Evolutionary conservation across 2,113 vertebrate genomes (phyloP).

Genomic region (Engraulis encrasicolus): DNA sequence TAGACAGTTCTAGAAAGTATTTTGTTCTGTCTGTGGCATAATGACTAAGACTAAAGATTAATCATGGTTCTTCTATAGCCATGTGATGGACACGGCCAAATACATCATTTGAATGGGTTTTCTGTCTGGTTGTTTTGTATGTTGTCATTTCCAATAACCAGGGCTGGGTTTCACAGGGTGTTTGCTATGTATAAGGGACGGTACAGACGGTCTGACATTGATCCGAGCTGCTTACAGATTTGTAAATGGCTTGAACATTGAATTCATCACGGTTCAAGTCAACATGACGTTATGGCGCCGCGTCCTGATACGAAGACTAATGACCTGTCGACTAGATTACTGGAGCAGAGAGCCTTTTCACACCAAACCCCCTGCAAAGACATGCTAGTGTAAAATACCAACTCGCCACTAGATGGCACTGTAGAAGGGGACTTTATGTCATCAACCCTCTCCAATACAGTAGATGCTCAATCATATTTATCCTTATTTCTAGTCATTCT

Average conservation of each 20-base stretch:
- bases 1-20: too few species aligned
- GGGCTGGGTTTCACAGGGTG: background rate
- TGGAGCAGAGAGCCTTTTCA: background rate
- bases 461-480: background rate
- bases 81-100: slow-evolving; percentile 20
- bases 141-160: slow-evolving; percentile 4
- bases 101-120: slow-evolving; percentile 2
- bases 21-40: too few species aligned
- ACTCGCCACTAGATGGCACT: slow-evolving; percentile 52
- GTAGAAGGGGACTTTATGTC: background rate
- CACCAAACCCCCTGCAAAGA: background rate
- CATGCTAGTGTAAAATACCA: background rate
- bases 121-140: background rate
- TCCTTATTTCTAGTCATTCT: background rate
- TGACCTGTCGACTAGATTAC: background rate
- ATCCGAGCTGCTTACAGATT: background rate
- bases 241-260: background rate
- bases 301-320: background rate
- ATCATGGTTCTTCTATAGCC: too few species aligned
- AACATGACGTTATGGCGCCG: background rate
- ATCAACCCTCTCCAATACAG: background rate
- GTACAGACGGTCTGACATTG: background rate
- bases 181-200: background rate
- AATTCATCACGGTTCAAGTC: background rate
- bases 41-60: too few species aligned